Evolutionary conservation across 2,113 vertebrate species (phyloP).

Genomic region (Mola mola): DNA sequence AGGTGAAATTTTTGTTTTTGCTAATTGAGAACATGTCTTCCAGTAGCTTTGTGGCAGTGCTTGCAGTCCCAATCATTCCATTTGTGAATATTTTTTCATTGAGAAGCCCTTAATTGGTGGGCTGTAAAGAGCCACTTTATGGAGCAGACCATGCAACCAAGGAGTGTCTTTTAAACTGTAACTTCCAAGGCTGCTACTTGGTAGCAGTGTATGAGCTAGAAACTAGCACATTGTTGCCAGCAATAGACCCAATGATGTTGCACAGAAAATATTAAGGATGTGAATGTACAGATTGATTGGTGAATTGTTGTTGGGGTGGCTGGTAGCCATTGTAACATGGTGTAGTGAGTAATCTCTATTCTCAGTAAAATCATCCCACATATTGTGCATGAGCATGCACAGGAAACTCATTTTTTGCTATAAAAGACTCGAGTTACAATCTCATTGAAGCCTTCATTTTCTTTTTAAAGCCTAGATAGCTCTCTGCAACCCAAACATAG

Average conservation of each 20-base stretch:
- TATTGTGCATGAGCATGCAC: constrained; percentile 35
- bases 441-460: constrained; percentile 33
- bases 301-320: constrained; percentile 27
- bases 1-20: constrained; percentile 25
- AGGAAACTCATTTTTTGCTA: constrained; percentile 39
- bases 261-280: constrained; percentile 57
- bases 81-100: constrained; percentile 31
- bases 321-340: constrained; percentile 36
- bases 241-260: constrained; percentile 52
- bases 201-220: constrained; percentile 24
- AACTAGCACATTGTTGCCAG: constrained; percentile 26
- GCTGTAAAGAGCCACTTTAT: constrained; percentile 27
- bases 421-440: constrained; percentile 36
- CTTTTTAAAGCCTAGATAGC: constrained; percentile 23
- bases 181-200: constrained; percentile 41
- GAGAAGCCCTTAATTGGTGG: constrained; percentile 46
- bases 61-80: constrained; percentile 50
- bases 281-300: constrained; percentile 62
- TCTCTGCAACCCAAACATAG: constrained; percentile 39
- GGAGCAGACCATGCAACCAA: constrained; percentile 36
- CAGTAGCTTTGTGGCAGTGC: constrained; percentile 38
- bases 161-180: constrained; percentile 59
- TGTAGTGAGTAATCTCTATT: constrained; percentile 18
- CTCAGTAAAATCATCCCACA: constrained; percentile 30
- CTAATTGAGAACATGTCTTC: constrained; percentile 59